A percentile compares a stretch with the other conserved stretches of the same genome.
phyloP scores from a whole-genome alignment of 2,113 vertebrate genomes.

The Gobiocypris rarus region DNA sequence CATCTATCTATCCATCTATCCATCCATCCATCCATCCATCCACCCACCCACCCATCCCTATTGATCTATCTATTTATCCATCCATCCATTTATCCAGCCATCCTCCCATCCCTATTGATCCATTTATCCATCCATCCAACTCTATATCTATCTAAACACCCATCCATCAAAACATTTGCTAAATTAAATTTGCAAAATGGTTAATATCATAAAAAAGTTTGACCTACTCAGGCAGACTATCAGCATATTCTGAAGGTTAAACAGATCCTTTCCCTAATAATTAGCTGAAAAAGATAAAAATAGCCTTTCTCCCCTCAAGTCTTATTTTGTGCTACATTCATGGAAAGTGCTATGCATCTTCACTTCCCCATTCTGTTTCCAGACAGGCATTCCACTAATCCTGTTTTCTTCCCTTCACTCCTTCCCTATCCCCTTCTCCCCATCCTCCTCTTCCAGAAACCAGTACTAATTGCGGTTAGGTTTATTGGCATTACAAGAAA shows the following conservation, averaged over 20 bases:
- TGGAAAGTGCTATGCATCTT: conserved; percentile 22
- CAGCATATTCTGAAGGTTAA: no score
- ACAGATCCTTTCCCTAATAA: no score
- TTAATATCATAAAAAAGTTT: background rate
- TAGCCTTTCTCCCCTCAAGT: background rate
- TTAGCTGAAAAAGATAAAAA: no score
- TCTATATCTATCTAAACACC: no score
- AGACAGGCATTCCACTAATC: conserved; percentile 52
- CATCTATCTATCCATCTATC: no score
- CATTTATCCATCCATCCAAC: no score
- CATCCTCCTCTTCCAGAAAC: conserved; percentile 88
- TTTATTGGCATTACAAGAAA: conserved; percentile 98
- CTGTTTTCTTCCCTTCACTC: conserved; percentile 76
- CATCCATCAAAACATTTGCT: background rate
- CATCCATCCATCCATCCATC: no score
- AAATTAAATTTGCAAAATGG: background rate
- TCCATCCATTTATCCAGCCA: no score
- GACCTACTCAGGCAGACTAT: background rate
- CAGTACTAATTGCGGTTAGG: conserved; percentile 99
- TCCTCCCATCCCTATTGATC: no score
- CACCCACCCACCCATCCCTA: no score
- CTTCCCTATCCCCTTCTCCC: conserved; percentile 60
- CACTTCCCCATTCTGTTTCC: conserved; percentile 18
- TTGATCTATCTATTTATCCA: no score
- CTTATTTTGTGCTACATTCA: background rate